Percentiles rank a stretch among this genome's conserved stretches.
These are phyloP conservation scores for Holocentrus rufus DNA, from an alignment of 2,797 vertebrate genomes.

Conservation along the genomic window DNA sequence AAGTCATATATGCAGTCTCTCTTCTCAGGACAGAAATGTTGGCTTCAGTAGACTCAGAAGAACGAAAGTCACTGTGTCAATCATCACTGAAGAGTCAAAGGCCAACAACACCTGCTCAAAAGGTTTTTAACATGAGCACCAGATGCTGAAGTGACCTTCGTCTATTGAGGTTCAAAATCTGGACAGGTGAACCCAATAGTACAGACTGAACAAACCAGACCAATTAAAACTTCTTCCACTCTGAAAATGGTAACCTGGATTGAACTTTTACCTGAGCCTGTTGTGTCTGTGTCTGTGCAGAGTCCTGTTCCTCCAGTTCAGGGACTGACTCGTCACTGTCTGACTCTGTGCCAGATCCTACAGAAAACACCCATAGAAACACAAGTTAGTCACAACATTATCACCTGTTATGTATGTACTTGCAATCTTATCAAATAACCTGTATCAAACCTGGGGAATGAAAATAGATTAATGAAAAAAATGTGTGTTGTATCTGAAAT, in stretches of 20 bases:
- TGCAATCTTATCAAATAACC: conserved; percentile 13
- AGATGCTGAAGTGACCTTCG: background rate
- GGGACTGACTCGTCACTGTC: conserved; percentile 99
- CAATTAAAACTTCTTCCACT: background rate
- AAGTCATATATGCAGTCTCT: conserved; percentile 24
- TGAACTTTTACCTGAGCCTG: conserved; percentile 90
- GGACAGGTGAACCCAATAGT: background rate
- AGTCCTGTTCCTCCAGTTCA: conserved; percentile 96
- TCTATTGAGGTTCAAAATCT: background rate
- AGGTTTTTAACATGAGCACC: background rate
- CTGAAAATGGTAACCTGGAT: background rate
- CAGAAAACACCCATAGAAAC: conserved; percentile 36
- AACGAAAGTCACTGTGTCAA: conserved; percentile 92
- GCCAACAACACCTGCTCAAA: conserved; percentile 10
- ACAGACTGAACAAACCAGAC: background rate
- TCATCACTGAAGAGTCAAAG: conserved; percentile 85
- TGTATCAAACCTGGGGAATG: conserved; percentile 27
- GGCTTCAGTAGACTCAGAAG: conserved; percentile 95
- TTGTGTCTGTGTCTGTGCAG: conserved; percentile 95
- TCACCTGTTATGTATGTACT: background rate
- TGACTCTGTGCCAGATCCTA: conserved; percentile 97
- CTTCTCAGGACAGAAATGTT: conserved; percentile 85
- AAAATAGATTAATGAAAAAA: background rate
- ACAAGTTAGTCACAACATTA: conserved; percentile 27
- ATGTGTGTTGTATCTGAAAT: background rate